phyloP scores from a whole-genome alignment of 2,113 vertebrate genomes.

The Stegostoma tigrinum region DNA sequence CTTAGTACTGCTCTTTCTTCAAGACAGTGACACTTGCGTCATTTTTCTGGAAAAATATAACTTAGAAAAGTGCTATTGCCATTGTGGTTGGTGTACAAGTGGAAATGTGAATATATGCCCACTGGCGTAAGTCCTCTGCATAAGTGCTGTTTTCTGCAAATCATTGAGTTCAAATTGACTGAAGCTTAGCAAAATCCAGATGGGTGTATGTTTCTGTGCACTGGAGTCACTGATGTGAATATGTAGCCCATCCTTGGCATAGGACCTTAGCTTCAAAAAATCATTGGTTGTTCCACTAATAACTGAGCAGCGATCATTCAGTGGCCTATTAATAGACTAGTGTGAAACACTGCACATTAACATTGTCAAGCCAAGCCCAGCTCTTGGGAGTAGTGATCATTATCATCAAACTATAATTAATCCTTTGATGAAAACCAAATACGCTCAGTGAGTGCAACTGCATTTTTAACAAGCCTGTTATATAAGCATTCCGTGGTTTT shows the following conservation, averaged over 20 bases:
- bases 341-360: neutral
- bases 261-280: neutral
- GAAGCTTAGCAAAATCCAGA: neutral
- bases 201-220: neutral
- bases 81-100: neutral
- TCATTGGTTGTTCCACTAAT: neutral
- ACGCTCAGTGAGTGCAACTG: neutral
- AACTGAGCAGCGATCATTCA: neutral
- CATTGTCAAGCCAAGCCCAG: neutral
- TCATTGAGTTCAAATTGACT: neutral
- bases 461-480: neutral
- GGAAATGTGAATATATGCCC: neutral
- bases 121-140: neutral
- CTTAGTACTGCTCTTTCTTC: neutral
- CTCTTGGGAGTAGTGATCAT: neutral
- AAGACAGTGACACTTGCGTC: neutral
- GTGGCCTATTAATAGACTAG: neutral
- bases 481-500: neutral
- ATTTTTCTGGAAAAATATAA: neutral
- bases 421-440: neutral
- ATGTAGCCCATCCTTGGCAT: neutral
- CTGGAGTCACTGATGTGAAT: neutral
- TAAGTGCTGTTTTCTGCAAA: neutral
- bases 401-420: neutral
- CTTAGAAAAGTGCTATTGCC: neutral